Evolutionary conservation across 1,140 invertebrate genomes (phyloP).

Genomic region (Drosophila lacertosa): DNA sequence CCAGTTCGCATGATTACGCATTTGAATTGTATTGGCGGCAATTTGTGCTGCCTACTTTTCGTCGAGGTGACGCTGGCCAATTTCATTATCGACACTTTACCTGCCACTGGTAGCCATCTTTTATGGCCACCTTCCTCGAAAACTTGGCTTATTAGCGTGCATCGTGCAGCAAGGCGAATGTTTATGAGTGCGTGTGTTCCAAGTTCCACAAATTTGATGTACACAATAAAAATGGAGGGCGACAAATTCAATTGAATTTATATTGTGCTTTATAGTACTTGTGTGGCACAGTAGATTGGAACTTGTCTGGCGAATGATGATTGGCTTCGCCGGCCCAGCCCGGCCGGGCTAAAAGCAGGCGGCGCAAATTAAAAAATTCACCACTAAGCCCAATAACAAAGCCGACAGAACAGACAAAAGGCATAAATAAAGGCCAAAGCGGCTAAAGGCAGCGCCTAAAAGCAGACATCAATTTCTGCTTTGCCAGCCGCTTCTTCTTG

Average conservation of each 20-base stretch:
- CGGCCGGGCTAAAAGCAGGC: conserved; percentile 18
- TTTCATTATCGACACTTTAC: conserved; percentile 46
- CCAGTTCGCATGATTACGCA: conserved; percentile 73
- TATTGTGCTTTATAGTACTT: conserved; percentile 35
- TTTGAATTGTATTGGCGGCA: conserved; percentile 74
- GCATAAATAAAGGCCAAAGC: conserved; percentile 66
- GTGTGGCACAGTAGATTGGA: conserved; percentile 40
- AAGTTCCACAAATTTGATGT: conserved; percentile 53
- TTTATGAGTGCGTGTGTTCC: conserved; percentile 1
- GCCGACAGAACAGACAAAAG: conserved; percentile 64
- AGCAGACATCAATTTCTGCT: conserved; percentile 78
- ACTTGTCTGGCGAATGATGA: conserved; percentile 54
- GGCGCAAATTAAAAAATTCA: conserved; percentile 72
- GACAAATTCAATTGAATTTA: conserved; percentile 80
- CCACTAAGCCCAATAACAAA: conserved; percentile 77
- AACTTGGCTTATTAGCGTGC: conserved; percentile 48
- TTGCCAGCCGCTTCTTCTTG: conserved; percentile 25
- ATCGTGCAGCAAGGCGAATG: conserved; percentile 21
- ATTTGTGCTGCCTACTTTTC: conserved; percentile 28
- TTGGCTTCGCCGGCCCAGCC: conserved; percentile 56
- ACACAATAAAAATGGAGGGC: conserved; percentile 53
- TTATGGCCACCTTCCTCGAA: conserved; percentile 4
- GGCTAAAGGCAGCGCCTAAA: conserved; percentile 65
- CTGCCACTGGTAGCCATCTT: conserved; percentile 25
- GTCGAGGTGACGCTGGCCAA: conserved; percentile 22